Evolutionary conservation across 1,140 invertebrate species (phyloP), one percentile per base, ranked within the genome.

Genomic region (Drosophila melanica): DNA sequence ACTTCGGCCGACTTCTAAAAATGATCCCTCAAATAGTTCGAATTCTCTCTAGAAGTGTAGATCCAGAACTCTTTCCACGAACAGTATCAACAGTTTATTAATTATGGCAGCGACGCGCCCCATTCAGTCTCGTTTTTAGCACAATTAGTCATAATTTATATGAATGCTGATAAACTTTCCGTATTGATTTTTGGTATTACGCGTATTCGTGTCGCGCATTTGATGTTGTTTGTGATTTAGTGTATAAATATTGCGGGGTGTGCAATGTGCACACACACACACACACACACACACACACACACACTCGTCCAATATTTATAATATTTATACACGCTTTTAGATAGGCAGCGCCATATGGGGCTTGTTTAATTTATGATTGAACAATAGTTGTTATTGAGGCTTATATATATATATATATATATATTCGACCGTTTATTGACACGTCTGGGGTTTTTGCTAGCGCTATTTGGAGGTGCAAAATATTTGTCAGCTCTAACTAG

Each of bases 101-200:
- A 76, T 71, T 84, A 79, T 89, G 68, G 67, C 65, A 53, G 41
- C 75, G 47, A 69, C 53, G 27, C 50, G 23, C 30, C 41, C 57
- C 72, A 72, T 65, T 68, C 50, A 48, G 84, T 78, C 75, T 79
- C 79, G 79, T 66, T 89, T 82, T 87, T 89, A 84, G 84, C 85
- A 78, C 80, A 90, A 84, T 90, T 87, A 84, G 85, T 84, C 85
- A 87, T 84, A 84, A 90, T 87, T 87, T 90, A 90, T 89, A 77
- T 73, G 63, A 57, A 67, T 67, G 48, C 77, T 89, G 71, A 86
- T 86, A 86, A 84, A 84, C 41, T 74, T 77, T 74, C 54, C 63
- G 85, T 87, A 87, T 87, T 87, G 85, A 90, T 85, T 90, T 87
- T 87, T 65, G 42, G 63, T 78, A 85, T 84, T 80, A 85, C 64